These are phyloP conservation scores for rat (Rattus norvegicus) DNA, from an alignment of 2,113 vertebrate genomes.

Conservation along the genomic window GRCr8 NC_086021.1:71044501-71045000, in stretches of 20 bases:
- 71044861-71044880: background rate
- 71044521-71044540: slow-evolving; percentile 24
- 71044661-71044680: slow-evolving; percentile 60
- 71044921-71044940: background rate
- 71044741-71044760: slow-evolving; percentile 49
- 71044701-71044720: slow-evolving; percentile 58
- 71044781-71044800: slow-evolving; percentile 53
- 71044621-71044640: slow-evolving; percentile 63
- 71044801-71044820: slow-evolving; percentile 1
- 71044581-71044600: slow-evolving; percentile 59
- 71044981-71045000: background rate
- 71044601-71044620: slow-evolving; percentile 59
- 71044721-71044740: slow-evolving; percentile 65
- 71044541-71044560: background rate
- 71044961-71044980: background rate
- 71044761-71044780: slow-evolving; percentile 62
- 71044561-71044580: slow-evolving; percentile 57
- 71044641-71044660: slow-evolving; percentile 72
- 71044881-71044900: rapidly evolving
- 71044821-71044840: background rate
- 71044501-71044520: slow-evolving; percentile 44
- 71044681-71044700: slow-evolving; percentile 62
- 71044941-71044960: background rate
- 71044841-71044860: background rate
- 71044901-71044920: background rate